These are phyloP conservation scores for Drosophila setifemur DNA, from an alignment of 1,140 invertebrate species.

Conservation along the genomic window DNA sequence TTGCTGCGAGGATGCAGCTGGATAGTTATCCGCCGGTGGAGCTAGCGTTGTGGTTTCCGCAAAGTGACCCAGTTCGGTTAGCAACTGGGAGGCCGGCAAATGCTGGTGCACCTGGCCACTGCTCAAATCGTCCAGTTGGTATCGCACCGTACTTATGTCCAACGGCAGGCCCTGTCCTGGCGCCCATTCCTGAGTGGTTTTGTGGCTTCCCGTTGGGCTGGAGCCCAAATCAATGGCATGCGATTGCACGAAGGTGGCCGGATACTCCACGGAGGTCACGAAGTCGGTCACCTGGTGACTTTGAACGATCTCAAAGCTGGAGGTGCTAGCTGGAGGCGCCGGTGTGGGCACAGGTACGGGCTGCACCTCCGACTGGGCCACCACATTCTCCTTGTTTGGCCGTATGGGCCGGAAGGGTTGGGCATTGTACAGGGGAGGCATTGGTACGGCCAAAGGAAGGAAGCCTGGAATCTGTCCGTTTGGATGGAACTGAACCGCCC, in stretches of 20 bases:
- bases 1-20: conserved; percentile 66
- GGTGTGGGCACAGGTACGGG: conserved; percentile 41
- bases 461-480: conserved; percentile 38
- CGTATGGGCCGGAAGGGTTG: conserved; percentile 82
- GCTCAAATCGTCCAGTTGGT: conserved; percentile 77
- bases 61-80: conserved; percentile 71
- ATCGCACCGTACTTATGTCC: conserved; percentile 60
- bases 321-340: conserved; percentile 29
- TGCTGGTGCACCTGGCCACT: conserved; percentile 66
- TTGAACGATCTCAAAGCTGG: conserved; percentile 84
- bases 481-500: conserved; percentile 68
- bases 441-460: conserved; percentile 83
- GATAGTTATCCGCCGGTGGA: conserved; percentile 83
- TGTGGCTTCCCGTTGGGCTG: conserved; percentile 9
- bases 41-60: conserved; percentile 27
- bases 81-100: conserved; percentile 68
- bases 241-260: conserved; percentile 85
- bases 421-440: conserved; percentile 85
- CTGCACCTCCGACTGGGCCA: conserved; percentile 67
- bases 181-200: background rate
- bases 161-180: background rate
- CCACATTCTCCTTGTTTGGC: conserved; percentile 54
- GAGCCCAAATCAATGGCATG: conserved; percentile 84
- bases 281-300: conserved; percentile 86
- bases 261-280: conserved; percentile 86